These are phyloP conservation scores for Meandrina meandrites DNA, from an alignment of 92 coral and sea anemone species.

Conservation along the genomic window DNA sequence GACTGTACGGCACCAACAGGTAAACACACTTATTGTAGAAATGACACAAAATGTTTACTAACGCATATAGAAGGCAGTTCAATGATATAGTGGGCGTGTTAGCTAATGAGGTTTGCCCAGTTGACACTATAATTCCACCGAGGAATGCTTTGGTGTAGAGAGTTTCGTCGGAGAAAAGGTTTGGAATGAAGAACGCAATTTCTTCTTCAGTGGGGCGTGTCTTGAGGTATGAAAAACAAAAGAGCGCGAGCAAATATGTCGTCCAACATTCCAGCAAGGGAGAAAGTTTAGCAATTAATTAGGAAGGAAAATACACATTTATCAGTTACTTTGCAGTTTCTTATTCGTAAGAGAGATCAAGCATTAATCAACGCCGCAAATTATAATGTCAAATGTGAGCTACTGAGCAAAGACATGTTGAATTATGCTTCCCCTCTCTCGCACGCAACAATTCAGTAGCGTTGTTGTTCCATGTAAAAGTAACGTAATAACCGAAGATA, in stretches of 20 bases:
- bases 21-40: constrained; percentile 43
- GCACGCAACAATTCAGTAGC: constrained; percentile 31
- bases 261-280: constrained; percentile 6
- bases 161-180: background rate
- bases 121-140: constrained; percentile 11
- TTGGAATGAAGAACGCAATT: constrained; percentile 4
- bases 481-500: background rate
- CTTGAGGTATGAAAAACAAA: constrained; percentile 26
- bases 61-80: constrained; percentile 14
- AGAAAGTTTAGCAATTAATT: constrained; percentile 22
- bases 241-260: background rate
- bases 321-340: constrained; percentile 22
- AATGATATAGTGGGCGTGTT: constrained; percentile 34
- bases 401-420: background rate
- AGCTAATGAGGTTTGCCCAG: constrained; percentile 9
- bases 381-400: background rate
- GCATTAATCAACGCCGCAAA: background rate
- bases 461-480: background rate
- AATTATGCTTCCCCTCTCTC: background rate
- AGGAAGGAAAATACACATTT: background rate
- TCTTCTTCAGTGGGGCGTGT: constrained; percentile 25
- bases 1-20: constrained; percentile 45
- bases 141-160: constrained; percentile 28
- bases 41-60: constrained; percentile 45
- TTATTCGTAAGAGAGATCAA: constrained; percentile 5